Conservation (phyloP, 1,140 invertebrate genomes). For the Yoshiicerus persimilis region DNA sequence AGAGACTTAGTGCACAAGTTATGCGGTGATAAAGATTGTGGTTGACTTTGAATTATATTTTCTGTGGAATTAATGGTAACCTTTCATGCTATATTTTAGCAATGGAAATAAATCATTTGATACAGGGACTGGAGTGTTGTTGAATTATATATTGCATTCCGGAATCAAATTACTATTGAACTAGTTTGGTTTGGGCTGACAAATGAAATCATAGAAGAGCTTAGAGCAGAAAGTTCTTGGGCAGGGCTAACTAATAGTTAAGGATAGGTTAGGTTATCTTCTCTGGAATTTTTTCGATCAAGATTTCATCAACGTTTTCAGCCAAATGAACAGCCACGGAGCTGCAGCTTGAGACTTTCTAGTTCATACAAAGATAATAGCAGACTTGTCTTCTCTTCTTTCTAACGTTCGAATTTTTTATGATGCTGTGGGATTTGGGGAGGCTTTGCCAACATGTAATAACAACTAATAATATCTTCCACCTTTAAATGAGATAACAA, state of each 20-base stretch:
- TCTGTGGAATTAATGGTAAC: neutral
- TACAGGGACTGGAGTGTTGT: neutral
- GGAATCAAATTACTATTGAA: neutral
- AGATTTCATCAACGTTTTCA: neutral
- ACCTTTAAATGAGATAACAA: neutral
- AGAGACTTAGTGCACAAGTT: too few species aligned
- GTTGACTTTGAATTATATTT: neutral
- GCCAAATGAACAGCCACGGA: neutral
- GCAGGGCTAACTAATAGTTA: neutral
- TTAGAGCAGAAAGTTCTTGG: neutral
- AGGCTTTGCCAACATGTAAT: neutral
- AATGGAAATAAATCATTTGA: neutral
- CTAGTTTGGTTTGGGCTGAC: neutral
- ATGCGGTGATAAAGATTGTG: neutral
- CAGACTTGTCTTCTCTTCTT: neutral
- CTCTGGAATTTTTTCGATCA: neutral
- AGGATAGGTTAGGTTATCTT: neutral
- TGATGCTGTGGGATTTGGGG: neutral
- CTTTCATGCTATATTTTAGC: neutral
- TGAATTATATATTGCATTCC: neutral
- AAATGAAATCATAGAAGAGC: neutral
- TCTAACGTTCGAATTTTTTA: neutral
- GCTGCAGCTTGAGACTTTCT: neutral
- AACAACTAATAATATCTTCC: neutral
- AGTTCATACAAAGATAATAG: neutral